Conservation (phyloP, 2,113 vertebrate species). For the Cisticola juncidis region DNA sequence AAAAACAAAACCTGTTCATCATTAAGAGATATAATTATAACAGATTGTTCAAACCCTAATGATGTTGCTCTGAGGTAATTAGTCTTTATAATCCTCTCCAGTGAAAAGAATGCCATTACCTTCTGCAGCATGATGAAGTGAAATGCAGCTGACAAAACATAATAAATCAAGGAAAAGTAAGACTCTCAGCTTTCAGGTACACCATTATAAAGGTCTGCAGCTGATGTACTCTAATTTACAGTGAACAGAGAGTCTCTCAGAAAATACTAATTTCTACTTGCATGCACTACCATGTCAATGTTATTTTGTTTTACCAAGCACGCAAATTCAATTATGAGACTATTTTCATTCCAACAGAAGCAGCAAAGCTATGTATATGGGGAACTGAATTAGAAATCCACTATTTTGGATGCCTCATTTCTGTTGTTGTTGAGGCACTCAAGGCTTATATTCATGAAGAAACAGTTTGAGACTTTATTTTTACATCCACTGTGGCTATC, state of each 20-base stretch:
- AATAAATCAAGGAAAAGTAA: constrained; percentile 63
- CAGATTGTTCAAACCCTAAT: constrained; percentile 73
- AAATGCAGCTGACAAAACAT: constrained; percentile 75
- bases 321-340: constrained; percentile 26
- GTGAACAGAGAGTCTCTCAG: neutral
- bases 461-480: neutral
- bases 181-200: constrained; percentile 20
- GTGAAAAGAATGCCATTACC: constrained; percentile 59
- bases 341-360: constrained; percentile 26
- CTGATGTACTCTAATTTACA: constrained; percentile 10
- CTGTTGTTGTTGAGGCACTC: neutral
- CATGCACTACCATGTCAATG: neutral
- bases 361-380: neutral
- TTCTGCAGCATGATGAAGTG: constrained; percentile 74
- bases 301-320: neutral
- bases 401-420: neutral
- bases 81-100: constrained; percentile 56
- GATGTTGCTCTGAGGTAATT: constrained; percentile 69
- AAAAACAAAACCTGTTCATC: constrained; percentile 70
- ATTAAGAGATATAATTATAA: constrained; percentile 80
- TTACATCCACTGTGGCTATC: neutral
- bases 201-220: neutral
- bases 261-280: constrained; percentile 10
- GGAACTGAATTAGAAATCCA: neutral
- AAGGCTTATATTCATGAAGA: neutral